phyloP scores from a whole-genome alignment of 1,140 invertebrate species.

The Brachionus rotundiformis region DNA sequence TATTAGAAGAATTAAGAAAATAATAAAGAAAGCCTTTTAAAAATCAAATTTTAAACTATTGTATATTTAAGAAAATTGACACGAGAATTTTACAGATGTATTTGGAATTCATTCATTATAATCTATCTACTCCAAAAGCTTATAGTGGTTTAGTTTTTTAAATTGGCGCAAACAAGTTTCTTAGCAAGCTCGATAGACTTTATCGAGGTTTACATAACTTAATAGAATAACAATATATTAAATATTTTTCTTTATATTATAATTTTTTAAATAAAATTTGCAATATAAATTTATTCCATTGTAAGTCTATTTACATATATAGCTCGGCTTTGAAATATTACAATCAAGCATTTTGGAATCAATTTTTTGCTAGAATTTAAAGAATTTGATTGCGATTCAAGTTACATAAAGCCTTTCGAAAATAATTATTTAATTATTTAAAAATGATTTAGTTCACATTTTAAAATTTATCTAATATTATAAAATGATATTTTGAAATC shows the following conservation, averaged over 20 bases:
- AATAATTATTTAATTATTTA: too few relatives aligned
- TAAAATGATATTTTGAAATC: too few relatives aligned
- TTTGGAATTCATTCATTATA: neutral
- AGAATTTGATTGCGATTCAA: too few relatives aligned
- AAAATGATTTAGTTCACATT: too few relatives aligned
- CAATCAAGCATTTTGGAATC: neutral
- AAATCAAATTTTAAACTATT: neutral
- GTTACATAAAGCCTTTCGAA: too few relatives aligned
- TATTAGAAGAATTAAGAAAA: neutral
- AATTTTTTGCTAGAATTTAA: neutral
- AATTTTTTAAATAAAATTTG: constrained; percentile 20
- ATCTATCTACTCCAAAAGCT: too few relatives aligned
- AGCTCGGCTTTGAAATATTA: constrained; percentile 15
- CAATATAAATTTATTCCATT: constrained; percentile 22
- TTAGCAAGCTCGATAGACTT: neutral
- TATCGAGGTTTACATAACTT: neutral
- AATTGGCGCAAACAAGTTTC: neutral
- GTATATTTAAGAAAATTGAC: neutral
- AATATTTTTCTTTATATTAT: constrained; percentile 15
- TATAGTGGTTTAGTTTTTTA: neutral
- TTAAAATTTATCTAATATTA: too few relatives aligned
- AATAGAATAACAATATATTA: neutral
- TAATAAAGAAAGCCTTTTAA: neutral
- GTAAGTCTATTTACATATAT: constrained; percentile 3
- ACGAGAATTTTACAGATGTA: neutral